Evolutionary conservation across 2,113 vertebrate genomes (phyloP), one percentile per base, ranked within the genome.

Genomic region (Helogale parvula): DNA sequence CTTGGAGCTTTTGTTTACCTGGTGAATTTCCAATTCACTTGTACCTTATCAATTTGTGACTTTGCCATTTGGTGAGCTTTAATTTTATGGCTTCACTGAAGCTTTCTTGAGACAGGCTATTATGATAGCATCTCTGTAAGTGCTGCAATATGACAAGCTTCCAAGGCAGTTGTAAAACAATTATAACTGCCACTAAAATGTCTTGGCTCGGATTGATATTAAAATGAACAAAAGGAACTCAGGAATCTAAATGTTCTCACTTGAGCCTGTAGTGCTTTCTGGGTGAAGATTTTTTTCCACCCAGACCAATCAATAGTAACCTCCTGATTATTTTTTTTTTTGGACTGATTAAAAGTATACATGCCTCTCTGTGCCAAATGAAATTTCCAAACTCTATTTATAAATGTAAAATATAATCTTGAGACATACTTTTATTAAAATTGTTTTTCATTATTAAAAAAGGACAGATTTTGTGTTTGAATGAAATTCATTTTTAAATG

Each of bases 101-200:
- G 45, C 25, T 71, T 92, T 7, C 71, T 90, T 38, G 41, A 95
- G 52, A 68, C 33, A 54, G 60, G 57, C 38, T 29, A 23, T 77
- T 63, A 74, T 74, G 92, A 76, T 65, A 91, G 77, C 38, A n/a
- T 91, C 92, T 94, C 65, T 74, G 7, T 85, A 90, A 88, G 88
- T 84, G 25, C 29, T 93, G 17, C 5, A 33, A 57, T 80, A 27
- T 63, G 76, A 93, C 72, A 88, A 77, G 66, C 86, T 93, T 93
- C 66, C 45, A 16, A 74, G 60, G 86, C 60, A 31, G 45, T 25
- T 82, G 65, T 80, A 93, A 94, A 95, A 91, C 90, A 76, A 80
- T 94, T 96, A 74, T 65, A 83, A 68, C 27, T 54, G n/a, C 23
- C 19, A 8, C 23, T 93, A 45, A 89, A 90, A 79, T 60, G 13